Evolutionary conservation across 2,888 invertebrate genomes (phyloP), one percentile per base, ranked within the genome.

Genomic region (Girardia tigrina): DNA sequence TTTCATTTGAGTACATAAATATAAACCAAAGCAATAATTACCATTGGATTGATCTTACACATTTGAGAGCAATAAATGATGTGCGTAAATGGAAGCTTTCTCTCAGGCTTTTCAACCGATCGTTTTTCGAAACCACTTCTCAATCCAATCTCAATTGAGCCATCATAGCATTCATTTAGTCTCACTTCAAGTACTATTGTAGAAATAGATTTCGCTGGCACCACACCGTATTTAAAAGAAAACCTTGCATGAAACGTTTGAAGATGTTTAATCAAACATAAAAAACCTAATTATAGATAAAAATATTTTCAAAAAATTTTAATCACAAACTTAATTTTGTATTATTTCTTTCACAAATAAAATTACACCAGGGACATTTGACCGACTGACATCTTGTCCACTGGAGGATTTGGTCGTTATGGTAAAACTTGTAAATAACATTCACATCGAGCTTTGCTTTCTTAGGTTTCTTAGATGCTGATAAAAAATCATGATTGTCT

Each of bases 131-230:
- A 20, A 56, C 20, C n/a, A 56, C 56, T 56, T 56, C 56, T 56
- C n/a, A 56, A 23, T 4, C 56, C 56, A 2, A 56, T 56, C 23
- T 56, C 56, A 56, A 56, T 56, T 6, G 56, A 56, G n/a, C 56
- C 56, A 56, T 56, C 56, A 16, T 56, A 56, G n/a, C 56, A 56
- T 16, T 56, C 56, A 56, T 56, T 56, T 56, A 56, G n/a, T 56
- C 56, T 56, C 20, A 56, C 56, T 56, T 56, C 56, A n/a, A 56
- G n/a, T 20, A 56, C 23, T 4, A 56, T 56, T 16, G 56, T 20
- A 20, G 56, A 56, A 56, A 56, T 56, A 56, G n/a, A 20, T 4
- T 6, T n/a, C 4, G 6, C n/a, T 8, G 56, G n/a, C 23, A 56
- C 23, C 56, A 4, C 56, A 4, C 4, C n/a, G 23, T 56, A 16